phyloP scores from a whole-genome alignment of 1,140 invertebrate species.

The Lamellibrachia luymesi region DNA sequence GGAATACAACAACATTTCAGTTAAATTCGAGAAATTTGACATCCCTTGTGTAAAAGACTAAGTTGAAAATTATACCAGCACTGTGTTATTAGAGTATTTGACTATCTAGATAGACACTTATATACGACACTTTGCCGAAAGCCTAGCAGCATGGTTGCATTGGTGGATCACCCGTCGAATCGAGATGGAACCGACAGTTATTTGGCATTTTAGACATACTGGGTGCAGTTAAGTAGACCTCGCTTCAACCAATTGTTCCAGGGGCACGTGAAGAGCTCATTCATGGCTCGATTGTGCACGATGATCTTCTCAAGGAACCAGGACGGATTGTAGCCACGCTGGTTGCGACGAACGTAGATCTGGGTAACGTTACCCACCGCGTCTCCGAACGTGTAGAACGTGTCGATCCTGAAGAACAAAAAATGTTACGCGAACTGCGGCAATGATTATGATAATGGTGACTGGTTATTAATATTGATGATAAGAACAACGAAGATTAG shows the following conservation, averaged over 20 bases:
- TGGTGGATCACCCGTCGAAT: too few species aligned
- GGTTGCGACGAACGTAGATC: not conserved
- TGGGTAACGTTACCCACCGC: not conserved
- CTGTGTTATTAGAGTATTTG: too few species aligned
- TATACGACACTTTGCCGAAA: too few species aligned
- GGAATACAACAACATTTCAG: not conserved
- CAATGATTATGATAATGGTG: not conserved
- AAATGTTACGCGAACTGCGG: not conserved
- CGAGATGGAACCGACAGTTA: too few species aligned
- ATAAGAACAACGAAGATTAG: not conserved
- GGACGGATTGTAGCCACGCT: not conserved
- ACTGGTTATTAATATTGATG: not conserved
- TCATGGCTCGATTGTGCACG: not conserved
- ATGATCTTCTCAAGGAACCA: not conserved
- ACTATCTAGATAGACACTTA: too few species aligned
- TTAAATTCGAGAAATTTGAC: not conserved
- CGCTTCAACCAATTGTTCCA: not conserved
- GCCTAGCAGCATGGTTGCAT: too few species aligned
- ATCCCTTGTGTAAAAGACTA: not conserved
- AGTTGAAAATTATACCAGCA: too few species aligned
- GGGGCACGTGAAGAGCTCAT: not conserved
- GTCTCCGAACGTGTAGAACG: not conserved
- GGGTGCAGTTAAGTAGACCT: not conserved
- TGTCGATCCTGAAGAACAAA: not conserved
- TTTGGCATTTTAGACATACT: not conserved